Evolutionary conservation across 2,113 vertebrate genomes (phyloP).

Genomic region (Thalassoma bifasciatum): DNA sequence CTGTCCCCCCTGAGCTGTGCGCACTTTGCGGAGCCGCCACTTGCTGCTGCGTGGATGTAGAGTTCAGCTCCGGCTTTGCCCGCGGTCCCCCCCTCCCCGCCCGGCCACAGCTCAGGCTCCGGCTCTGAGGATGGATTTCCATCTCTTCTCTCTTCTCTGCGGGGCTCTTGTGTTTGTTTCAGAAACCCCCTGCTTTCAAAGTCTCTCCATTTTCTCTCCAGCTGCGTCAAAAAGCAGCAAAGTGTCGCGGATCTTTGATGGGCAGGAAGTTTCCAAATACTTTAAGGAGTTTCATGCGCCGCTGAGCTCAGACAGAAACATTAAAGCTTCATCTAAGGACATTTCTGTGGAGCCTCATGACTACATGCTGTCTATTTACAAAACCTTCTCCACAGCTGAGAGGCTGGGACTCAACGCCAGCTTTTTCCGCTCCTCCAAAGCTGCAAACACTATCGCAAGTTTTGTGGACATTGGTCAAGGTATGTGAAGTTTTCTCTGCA

Average conservation of each 20-base stretch:
- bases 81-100: constrained; percentile 33
- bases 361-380: constrained; percentile 96
- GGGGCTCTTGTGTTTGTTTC: constrained; percentile 55
- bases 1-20: constrained; percentile 25
- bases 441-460: constrained; percentile 95
- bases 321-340: constrained; percentile 52
- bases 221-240: constrained; percentile 58
- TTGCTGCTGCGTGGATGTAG: constrained; percentile 61
- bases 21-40: constrained; percentile 59
- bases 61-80: constrained; percentile 44
- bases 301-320: constrained; percentile 43
- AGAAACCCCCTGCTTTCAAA: constrained; percentile 36
- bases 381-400: constrained; percentile 92
- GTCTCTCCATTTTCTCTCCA: constrained; percentile 55
- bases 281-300: constrained; percentile 76
- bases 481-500: constrained; percentile 83
- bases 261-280: constrained; percentile 51
- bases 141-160: constrained; percentile 51
- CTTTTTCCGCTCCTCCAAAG: constrained; percentile 90
- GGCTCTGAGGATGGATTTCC: constrained; percentile 67
- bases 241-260: constrained; percentile 54
- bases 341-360: constrained; percentile 90
- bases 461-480: constrained; percentile 94
- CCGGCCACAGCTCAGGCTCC: constrained; percentile 39
- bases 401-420: constrained; percentile 92